A percentile compares a stretch with the other conserved stretches of the same genome.
These are phyloP conservation scores for Loris lydekkerianus DNA, from an alignment of 2,797 vertebrate genomes.

Conservation along the genomic window DNA sequence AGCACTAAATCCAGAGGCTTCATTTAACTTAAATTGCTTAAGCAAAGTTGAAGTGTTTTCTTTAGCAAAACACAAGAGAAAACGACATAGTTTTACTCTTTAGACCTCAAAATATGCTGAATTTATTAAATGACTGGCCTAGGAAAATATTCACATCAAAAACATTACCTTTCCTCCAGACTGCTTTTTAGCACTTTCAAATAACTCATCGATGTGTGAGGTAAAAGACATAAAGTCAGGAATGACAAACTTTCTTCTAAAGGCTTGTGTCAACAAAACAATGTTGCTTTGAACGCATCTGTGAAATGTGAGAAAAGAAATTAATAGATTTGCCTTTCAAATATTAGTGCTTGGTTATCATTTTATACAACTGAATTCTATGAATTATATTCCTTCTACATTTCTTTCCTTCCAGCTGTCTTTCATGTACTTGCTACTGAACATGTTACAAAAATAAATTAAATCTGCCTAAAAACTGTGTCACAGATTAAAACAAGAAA, in stretches of 20 bases:
- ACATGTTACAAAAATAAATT: constrained; percentile 52
- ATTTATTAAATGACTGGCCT: not conserved
- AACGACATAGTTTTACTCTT: not conserved
- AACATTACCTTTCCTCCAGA: constrained; percentile 95
- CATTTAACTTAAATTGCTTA: not conserved
- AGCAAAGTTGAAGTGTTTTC: not conserved
- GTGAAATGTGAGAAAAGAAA: constrained; percentile 71
- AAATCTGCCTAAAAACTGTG: constrained; percentile 30
- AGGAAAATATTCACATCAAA: constrained; percentile 58
- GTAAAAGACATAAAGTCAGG: constrained; percentile 98
- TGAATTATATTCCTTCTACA: constrained; percentile 41
- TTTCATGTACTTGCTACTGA: constrained; percentile 64
- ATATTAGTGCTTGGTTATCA: not conserved
- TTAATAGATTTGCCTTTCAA: constrained; percentile 40
- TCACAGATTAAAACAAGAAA: constrained; percentile 60
- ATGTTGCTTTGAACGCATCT: constrained; percentile 99
- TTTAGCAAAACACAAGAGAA: constrained; percentile 37
- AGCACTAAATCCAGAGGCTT: not conserved
- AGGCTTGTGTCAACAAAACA: constrained; percentile 98
- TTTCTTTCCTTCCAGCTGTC: constrained; percentile 56
- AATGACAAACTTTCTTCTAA: constrained; percentile 99
- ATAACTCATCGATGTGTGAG: constrained; percentile 96
- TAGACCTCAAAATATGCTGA: not conserved
- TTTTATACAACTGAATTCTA: constrained; percentile 38
- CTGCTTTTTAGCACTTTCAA: constrained; percentile 94